Base-by-base conservation (phyloP, 1,140 invertebrate species). In the Wiebesia pumilae region DNA sequence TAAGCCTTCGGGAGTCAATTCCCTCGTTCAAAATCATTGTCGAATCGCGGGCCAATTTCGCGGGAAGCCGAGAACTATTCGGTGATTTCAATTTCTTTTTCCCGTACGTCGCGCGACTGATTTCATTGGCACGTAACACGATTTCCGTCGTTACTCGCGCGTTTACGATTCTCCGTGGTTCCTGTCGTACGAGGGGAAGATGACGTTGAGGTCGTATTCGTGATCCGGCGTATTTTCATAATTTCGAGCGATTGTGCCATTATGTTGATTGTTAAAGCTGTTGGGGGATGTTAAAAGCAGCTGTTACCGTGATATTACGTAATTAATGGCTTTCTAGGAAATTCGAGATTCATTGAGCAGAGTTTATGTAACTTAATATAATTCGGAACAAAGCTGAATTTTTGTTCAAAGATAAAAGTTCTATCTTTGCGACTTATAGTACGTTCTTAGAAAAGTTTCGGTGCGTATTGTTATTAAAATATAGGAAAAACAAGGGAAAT, bases 201-300 rank as follows among this genome's bases (percentile, higher is more conserved):
- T 19, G 43, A 58, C 2, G 21, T 12, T 40, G 0, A 38, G 30
- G 0, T 81, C 38, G 3, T 67, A 69, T 12, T 43, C 10, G 30
- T 73, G 77, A 85, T 81, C 58, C 47, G 30, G 27, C 67, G 43
- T 69, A 80, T 85, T 85, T 85, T 85, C 75, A 69, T 83, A 83
- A 83, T 83, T 75, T 43, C 27, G n/a, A 67, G 43, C 62, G 75
- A 80, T 85, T 67, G n/a, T 19, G 9, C 65, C 62, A 58, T 85
- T 85, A 85, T 71, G 62, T 24, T 73, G 84, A 85, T 85, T 81
- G 65, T 58, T 67, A 21, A 58, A 30, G 38, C 38, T 47, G 73
- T 43, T 40, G 58, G 40, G 43, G 62, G 62, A 40, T 67, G 30
- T 27, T 67, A 51, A 16, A 47, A 62, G 27, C 83, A 69, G 75